These are phyloP conservation scores for Percopsis transmontana DNA, from an alignment of 2,113 vertebrate genomes.

Conservation along the genomic window DNA sequence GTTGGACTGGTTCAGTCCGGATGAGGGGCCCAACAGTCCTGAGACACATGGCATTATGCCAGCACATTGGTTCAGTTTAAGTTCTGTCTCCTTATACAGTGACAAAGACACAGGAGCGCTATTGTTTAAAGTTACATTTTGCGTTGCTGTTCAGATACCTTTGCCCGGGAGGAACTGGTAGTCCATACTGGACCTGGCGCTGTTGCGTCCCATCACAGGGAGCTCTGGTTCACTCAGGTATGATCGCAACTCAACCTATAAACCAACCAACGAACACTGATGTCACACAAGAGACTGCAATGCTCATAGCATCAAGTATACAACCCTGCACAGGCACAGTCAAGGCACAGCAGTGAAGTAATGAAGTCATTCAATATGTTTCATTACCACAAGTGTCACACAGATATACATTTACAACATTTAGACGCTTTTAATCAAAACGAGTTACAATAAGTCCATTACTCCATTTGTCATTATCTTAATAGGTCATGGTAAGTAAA, in stretches of 20 bases:
- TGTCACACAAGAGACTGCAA: background rate
- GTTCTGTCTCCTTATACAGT: background rate
- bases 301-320: no score
- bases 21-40: conserved; percentile 83
- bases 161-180: conserved; percentile 85
- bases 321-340: no score
- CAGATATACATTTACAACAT: no score
- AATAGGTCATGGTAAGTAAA: no score
- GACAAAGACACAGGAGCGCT: background rate
- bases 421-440: no score
- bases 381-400: no score
- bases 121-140: background rate
- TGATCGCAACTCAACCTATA: conserved; percentile 86
- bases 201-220: conserved; percentile 70
- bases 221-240: conserved; percentile 93
- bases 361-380: no score
- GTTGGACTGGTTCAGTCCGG: conserved; percentile 83
- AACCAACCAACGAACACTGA: conserved; percentile 4
- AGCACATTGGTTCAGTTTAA: background rate
- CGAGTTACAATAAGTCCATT: no score
- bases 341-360: no score
- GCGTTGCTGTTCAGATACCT: conserved; percentile 75
- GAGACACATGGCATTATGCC: background rate
- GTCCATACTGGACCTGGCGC: conserved; percentile 71
- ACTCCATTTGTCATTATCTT: no score